Conservation (phyloP, 1,140 invertebrate species). For the Drosophila athabasca region DNA sequence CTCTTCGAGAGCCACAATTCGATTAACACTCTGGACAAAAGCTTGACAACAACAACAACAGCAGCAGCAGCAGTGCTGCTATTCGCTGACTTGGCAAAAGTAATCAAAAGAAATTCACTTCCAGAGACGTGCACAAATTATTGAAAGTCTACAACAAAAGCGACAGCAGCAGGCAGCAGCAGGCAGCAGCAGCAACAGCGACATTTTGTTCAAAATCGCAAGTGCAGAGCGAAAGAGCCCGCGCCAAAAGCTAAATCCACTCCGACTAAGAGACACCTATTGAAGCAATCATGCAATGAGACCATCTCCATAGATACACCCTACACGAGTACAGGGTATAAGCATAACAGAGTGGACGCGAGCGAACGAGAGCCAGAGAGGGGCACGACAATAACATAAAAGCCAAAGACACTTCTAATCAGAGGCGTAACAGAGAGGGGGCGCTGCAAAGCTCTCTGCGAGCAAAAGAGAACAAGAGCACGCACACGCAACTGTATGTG, state of each 20-base stretch:
- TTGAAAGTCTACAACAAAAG: conserved; percentile 68
- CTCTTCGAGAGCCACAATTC: conserved; percentile 53
- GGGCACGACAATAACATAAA: conserved; percentile 44
- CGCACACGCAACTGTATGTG: conserved; percentile 2
- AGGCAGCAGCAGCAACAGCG: conserved; percentile 21
- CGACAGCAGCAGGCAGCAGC: conserved; percentile 20
- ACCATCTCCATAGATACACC: background rate
- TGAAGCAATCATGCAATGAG: conserved; percentile 1
- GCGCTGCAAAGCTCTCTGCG: conserved; percentile 4
- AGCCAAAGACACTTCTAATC: conserved; percentile 73
- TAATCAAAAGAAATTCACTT: conserved; percentile 72
- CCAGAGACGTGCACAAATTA: conserved; percentile 73
- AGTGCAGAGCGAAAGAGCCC: conserved; percentile 23
- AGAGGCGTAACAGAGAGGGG: conserved; percentile 35
- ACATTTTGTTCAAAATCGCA: conserved; percentile 46
- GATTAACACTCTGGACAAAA: conserved; percentile 64
- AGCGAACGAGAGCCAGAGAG: no score
- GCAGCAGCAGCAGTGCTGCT: conserved; percentile 44
- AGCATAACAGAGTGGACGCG: no score
- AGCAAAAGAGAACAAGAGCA: conserved; percentile 33
- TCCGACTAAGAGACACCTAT: background rate
- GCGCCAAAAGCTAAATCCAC: conserved; percentile 10
- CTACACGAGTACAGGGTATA: no score
- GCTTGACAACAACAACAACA: conserved; percentile 32
- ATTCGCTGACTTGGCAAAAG: conserved; percentile 68